Base-by-base conservation (phyloP, 2,797 vertebrate genomes). In the Lophotriccus pileatus region DNA sequence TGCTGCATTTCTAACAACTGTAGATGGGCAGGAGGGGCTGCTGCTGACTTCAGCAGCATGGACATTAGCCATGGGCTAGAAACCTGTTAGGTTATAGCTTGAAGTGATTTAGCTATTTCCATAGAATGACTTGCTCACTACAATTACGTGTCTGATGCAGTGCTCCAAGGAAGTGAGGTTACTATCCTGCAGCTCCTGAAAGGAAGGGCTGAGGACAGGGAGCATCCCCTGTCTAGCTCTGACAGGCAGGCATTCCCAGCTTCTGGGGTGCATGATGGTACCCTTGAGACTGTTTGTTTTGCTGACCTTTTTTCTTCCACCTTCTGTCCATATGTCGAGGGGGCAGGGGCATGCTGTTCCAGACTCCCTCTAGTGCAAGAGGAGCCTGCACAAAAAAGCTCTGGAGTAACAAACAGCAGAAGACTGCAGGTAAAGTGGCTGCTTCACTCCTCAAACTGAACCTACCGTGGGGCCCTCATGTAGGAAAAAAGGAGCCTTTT, bases 391-490 rank as follows among this genome's bases (percentile, higher is more conserved):
- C 25, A 13, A 17, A 46, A 80, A 84, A 83, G 9, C 32, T 73
- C 14, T 59, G 43, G 21, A 37, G 30, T 47, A 64, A 47, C 53
- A 92, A 67, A 68, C 28, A 62, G 17, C 20, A 2, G 19, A 41
- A 83, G 20, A 44, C 53, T 59, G 23, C 12, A 14, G 30, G 24
- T 80, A 39, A 80, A 93, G 64, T 12, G 15, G 6, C 9, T 50
- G 3, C 41, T 80, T 80, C 30, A 23, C 20, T 91, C 43, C 50
- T 58, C 56, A 70, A 0, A 32, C 25, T 30, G 14, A 85, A 44
- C 20, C 36, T 27, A 6, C 12, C 0, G 5, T 12, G 25, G 28
- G 24, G 4, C 9, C 22, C 3, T 43, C 11, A 12, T 12, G 15
- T 9, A 47, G 20, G 47, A 83, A 83, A 37, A 63, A 58, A 68